Evolutionary conservation across 2,797 vertebrate genomes (phyloP).

Genomic region (Craterocephalus amniculus): DNA sequence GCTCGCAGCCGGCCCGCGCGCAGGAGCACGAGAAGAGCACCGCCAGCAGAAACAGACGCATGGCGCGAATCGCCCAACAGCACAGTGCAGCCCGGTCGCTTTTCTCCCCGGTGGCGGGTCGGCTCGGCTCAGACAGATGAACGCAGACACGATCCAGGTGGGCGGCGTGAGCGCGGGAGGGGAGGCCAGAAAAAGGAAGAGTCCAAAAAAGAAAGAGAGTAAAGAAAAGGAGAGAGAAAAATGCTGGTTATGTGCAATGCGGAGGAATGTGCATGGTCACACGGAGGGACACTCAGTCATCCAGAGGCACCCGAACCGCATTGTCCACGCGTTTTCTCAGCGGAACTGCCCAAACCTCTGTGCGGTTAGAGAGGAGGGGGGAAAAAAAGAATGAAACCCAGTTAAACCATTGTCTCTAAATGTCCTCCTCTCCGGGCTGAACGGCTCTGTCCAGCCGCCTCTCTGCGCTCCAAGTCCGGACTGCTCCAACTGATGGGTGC

Average conservation of each 20-base stretch:
- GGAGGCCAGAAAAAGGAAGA: conserved; percentile 18
- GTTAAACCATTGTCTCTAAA: conserved; percentile 25
- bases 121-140: conserved; percentile 61
- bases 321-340: conserved; percentile 32
- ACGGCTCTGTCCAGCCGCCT: conserved; percentile 30
- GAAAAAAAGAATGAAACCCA: neutral
- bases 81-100: conserved; percentile 65
- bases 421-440: conserved; percentile 16
- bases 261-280: conserved; percentile 75
- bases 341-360: conserved; percentile 24
- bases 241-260: conserved; percentile 76
- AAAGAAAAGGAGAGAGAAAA: neutral
- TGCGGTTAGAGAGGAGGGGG: neutral
- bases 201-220: neutral
- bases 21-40: conserved; percentile 90
- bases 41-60: conserved; percentile 90
- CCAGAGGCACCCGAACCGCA: conserved; percentile 36
- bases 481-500: conserved; percentile 46
- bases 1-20: conserved; percentile 92
- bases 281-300: conserved; percentile 43
- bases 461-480: conserved; percentile 46
- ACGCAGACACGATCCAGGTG: conserved; percentile 60
- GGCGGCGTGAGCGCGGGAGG: conserved; percentile 46
- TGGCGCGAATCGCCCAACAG: conserved; percentile 73
- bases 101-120: conserved; percentile 68